Evolutionary conservation across 2,113 vertebrate species (phyloP).

Genomic region (Osmerus eperlanus): DNA sequence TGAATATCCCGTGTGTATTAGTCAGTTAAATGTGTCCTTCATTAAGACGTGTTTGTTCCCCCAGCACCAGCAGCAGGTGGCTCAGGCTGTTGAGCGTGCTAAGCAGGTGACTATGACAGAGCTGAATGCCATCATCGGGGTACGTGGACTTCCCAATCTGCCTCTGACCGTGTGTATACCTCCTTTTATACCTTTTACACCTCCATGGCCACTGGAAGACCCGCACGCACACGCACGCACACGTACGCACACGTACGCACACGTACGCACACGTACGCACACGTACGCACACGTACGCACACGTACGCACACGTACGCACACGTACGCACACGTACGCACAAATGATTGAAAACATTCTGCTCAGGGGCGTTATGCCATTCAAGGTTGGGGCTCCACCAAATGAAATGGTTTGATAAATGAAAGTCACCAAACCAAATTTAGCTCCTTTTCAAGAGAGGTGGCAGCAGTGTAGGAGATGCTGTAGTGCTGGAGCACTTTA

Average conservation of each 20-base stretch:
- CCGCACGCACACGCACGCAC: constrained; percentile 48
- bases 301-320: no score
- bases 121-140: constrained; percentile 98
- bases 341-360: no score
- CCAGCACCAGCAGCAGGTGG: constrained; percentile 97
- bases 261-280: constrained; percentile 17
- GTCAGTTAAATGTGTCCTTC: constrained; percentile 28
- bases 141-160: constrained; percentile 91
- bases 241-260: constrained; percentile 14
- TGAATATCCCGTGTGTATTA: constrained; percentile 22
- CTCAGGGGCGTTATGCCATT: no score
- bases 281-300: no score
- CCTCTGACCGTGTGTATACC: constrained; percentile 79
- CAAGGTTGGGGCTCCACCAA: no score
- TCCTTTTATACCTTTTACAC: constrained; percentile 72
- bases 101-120: constrained; percentile 99
- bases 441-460: no score
- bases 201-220: constrained; percentile 63
- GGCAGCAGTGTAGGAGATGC: no score
- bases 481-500: no score
- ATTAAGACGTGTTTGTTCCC: constrained; percentile 65
- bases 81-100: constrained; percentile 95
- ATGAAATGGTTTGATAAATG: no score
- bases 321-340: no score
- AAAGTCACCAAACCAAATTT: no score